phyloP scores from a whole-genome alignment of 2,888 invertebrate genomes.

The Zygaena filipendulae region DNA sequence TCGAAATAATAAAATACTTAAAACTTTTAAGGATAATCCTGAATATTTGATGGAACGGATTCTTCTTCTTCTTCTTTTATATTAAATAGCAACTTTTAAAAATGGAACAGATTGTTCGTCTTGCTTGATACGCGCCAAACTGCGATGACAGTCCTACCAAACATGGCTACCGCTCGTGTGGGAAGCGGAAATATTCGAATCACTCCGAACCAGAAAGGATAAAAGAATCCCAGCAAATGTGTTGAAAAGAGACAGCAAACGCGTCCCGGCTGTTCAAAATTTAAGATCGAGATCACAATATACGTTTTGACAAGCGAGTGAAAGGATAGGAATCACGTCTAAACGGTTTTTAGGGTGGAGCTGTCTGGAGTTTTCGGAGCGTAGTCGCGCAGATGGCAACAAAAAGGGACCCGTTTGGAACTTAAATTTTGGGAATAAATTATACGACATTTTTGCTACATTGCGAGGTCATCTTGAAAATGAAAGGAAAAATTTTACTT shows the following conservation, averaged over 20 bases:
- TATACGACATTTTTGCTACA: conserved; percentile 65
- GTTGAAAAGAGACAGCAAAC: conserved; percentile 57
- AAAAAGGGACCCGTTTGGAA: conserved; percentile 60
- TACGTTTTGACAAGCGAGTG: conserved; percentile 43
- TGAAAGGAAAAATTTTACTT: conserved; percentile 26
- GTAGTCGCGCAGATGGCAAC: conserved; percentile 63
- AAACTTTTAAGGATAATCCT: too few species aligned
- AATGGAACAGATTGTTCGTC: too few species aligned
- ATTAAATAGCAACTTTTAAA: too few species aligned
- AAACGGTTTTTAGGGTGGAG: conserved; percentile 68
- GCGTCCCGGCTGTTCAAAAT: conserved; percentile 48
- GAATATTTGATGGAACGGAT: too few species aligned
- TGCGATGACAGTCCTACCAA: conserved; percentile 65
- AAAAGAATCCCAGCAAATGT: conserved; percentile 40
- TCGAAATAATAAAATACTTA: too few species aligned
- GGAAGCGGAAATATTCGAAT: conserved; percentile 66
- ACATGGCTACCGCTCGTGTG: conserved; percentile 63
- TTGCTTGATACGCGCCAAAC: conserved; percentile 60
- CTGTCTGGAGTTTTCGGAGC: conserved; percentile 57
- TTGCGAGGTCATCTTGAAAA: conserved; percentile 35
- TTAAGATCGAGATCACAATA: conserved; percentile 52
- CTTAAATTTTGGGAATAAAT: conserved; percentile 61
- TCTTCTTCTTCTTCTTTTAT: too few species aligned
- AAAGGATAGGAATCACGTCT: conserved; percentile 50
- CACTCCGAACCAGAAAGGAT: conserved; percentile 58